Percentiles rank a stretch among this genome's conserved stretches.
Conservation (phyloP, 2,888 invertebrate genomes). For the Hermaeophaga mercurialis region DNA sequence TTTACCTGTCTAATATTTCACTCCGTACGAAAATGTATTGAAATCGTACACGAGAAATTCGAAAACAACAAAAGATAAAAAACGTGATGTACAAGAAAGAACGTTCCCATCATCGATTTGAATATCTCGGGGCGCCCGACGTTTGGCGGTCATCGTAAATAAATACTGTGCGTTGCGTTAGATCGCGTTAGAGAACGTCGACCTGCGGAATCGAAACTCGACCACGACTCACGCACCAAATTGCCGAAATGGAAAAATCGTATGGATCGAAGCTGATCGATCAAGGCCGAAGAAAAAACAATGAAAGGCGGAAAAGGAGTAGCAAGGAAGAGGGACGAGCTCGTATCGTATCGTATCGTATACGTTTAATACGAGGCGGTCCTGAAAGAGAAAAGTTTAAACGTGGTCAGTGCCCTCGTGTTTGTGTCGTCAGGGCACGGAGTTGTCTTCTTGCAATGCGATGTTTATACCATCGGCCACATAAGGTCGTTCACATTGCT, state of each 20-base stretch:
- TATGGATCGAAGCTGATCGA: neutral
- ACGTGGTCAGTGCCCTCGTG: constrained; percentile 33
- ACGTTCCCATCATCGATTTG: too few relatives aligned
- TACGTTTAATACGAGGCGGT: constrained; percentile 13
- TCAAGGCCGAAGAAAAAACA: neutral
- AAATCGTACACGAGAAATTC: neutral
- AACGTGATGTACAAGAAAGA: too few relatives aligned
- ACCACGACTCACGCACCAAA: constrained; percentile 1
- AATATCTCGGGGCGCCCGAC: too few relatives aligned
- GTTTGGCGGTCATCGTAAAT: too few relatives aligned
- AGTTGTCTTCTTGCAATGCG: constrained; percentile 25
- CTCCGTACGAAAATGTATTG: neutral
- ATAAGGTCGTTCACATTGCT: constrained; percentile 40
- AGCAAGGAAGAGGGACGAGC: neutral
- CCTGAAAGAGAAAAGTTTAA: constrained; percentile 34
- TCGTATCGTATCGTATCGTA: constrained; percentile 7
- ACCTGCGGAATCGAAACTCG: constrained; percentile 2
- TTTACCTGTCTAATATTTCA: neutral
- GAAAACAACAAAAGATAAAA: too few relatives aligned
- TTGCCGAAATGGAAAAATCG: neutral
- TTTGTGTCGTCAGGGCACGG: constrained; percentile 14
- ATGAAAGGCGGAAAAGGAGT: constrained; percentile 4
- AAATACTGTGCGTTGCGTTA: too few relatives aligned
- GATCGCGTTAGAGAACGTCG: too few relatives aligned
- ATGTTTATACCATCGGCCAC: constrained; percentile 35